A percentile compares a stretch with the other conserved stretches of the same genome.
phyloP scores from a whole-genome alignment of 2,113 vertebrate species.

The Limnothrissa miodon region DNA sequence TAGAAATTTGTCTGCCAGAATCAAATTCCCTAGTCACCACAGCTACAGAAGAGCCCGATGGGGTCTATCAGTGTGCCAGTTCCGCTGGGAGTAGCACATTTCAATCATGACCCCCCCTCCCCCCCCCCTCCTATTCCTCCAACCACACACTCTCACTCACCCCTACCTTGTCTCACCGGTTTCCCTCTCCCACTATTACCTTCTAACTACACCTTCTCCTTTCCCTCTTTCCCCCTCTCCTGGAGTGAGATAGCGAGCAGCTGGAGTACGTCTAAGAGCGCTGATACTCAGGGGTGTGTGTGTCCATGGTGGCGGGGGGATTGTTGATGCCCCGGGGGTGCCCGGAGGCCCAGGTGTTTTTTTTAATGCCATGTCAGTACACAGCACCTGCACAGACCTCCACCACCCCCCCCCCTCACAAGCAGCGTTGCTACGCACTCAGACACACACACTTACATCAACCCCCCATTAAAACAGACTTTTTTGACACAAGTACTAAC shows the following conservation, averaged over 20 bases:
- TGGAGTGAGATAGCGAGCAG: neutral
- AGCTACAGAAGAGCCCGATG: neutral
- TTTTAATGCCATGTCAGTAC: neutral
- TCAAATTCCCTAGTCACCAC: neutral
- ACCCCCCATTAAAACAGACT: neutral
- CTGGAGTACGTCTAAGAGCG: neutral
- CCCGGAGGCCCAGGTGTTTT: neutral
- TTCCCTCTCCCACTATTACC: too few species aligned
- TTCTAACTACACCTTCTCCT: neutral
- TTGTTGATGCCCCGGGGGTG: neutral
- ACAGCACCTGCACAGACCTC: neutral
- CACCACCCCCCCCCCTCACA: neutral
- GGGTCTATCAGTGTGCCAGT: neutral
- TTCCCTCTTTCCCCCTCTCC: slow-evolving; percentile 17
- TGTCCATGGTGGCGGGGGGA: neutral
- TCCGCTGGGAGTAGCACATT: neutral
- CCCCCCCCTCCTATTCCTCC: too few species aligned
- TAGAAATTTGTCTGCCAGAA: neutral
- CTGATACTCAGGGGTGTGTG: neutral
- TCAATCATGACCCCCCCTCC: neutral
- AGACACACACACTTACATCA: neutral
- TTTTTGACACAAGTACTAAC: too few species aligned
- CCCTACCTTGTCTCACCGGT: too few species aligned
- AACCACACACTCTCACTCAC: too few species aligned
- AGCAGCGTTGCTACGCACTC: neutral